Base-by-base conservation (phyloP, 1,140 invertebrate species). In the Habropoda laboriosa region DNA sequence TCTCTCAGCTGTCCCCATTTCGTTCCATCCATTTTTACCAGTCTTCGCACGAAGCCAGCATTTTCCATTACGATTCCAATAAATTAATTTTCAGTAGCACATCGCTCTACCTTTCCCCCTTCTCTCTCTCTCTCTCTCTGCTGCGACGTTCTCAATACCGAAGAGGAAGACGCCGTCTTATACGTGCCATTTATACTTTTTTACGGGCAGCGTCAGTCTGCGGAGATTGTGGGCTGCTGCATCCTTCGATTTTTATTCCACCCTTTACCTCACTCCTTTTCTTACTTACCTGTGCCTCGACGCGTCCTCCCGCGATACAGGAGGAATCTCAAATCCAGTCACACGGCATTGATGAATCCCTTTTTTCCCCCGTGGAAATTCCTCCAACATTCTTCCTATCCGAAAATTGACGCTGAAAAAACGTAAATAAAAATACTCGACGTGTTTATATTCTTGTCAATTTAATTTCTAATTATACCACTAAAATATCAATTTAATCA, bases 321-420 rank as follows among this genome's bases (percentile, higher is more conserved):
- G 74, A 74, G 73, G 86, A 87, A 88, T 88, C 85, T 88, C 86
- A 89, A 87, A 87, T 86, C 86, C 86, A 84, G 81, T 78, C 84
- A 80, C 85, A 64, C 77, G 86, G 86, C 88, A 89, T 89, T 86
- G 87, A 89, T 89, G 81, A 89, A 88, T 88, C 86, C 87, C 85
- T 89, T 89, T 86, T n/a, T n/a, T n/a, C n/a, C n/a, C n/a, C n/a
- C n/a, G n/a, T n/a, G n/a, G n/a, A n/a, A n/a, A n/a, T n/a, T n/a
- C n/a, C n/a, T n/a, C n/a, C n/a, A n/a, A n/a, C n/a, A n/a, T n/a
- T n/a, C n/a, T n/a, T n/a, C n/a, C n/a, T n/a, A n/a, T n/a, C n/a
- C n/a, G n/a, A n/a, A n/a, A n/a, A n/a, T n/a, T n/a, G n/a, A n/a
- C n/a, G n/a, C n/a, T n/a, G n/a, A n/a, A n/a, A n/a, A n/a, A n/a